Conservation (phyloP, 2,113 vertebrate species). For the human (Homo sapiens) region GRCh38 chr6:34062501-34063000, state of each 20-base stretch:
- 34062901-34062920: background rate
- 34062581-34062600: background rate
- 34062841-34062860: fast-evolving
- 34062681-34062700: background rate
- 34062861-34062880: background rate
- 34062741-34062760: background rate
- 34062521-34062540: background rate
- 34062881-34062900: background rate
- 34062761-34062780: background rate
- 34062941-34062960: background rate
- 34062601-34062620: background rate
- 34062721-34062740: fast-evolving
- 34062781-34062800: background rate
- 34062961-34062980: background rate
- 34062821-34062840: fast-evolving
- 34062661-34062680: fast-evolving
- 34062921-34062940: background rate
- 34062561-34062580: background rate
- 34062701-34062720: background rate
- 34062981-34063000: background rate
- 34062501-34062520: background rate
- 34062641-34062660: background rate
- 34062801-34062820: background rate
- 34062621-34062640: background rate
- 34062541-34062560: background rate